A percentile compares a stretch with the other conserved stretches of the same genome.
Evolutionary conservation across 2,113 vertebrate genomes (phyloP).

Genomic region (Centropristis striata): DNA sequence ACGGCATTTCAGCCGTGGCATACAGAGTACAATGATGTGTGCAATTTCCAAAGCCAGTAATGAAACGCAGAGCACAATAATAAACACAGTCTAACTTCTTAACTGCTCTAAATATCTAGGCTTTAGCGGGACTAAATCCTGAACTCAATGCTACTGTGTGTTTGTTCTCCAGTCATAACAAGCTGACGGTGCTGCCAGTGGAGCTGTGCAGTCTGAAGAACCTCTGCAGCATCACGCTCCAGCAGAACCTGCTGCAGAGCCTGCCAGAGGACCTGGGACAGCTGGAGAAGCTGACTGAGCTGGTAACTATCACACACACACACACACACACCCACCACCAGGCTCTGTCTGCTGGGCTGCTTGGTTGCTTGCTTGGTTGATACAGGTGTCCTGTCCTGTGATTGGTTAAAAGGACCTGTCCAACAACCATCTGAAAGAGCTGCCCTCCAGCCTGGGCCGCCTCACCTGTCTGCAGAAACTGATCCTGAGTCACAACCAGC

Average conservation of each 20-base stretch:
- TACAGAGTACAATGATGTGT: too few relatives aligned
- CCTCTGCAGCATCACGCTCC: slow-evolving; percentile 89
- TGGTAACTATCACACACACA: slow-evolving; percentile 83
- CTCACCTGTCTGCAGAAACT: slow-evolving; percentile 88
- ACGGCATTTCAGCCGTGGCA: too few relatives aligned
- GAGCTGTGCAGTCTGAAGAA: slow-evolving; percentile 87
- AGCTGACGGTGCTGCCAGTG: slow-evolving; percentile 87
- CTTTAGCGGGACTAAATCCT: too few relatives aligned
- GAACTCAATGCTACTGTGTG: not conserved
- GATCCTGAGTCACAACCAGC: slow-evolving; percentile 89
- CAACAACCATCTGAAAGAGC: slow-evolving; percentile 86
- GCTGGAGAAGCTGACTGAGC: slow-evolving; percentile 88
- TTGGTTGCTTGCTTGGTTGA: slow-evolving; percentile 21
- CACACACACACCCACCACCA: too few relatives aligned
- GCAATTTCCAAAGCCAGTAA: too few relatives aligned
- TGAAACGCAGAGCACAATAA: too few relatives aligned
- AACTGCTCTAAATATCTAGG: too few relatives aligned
- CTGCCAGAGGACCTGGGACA: slow-evolving; percentile 90
- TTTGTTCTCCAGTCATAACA: slow-evolving; percentile 90
- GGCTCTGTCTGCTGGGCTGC: not conserved
- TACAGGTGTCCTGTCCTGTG: not conserved
- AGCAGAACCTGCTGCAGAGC: slow-evolving; percentile 90
- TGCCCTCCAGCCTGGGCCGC: slow-evolving; percentile 87
- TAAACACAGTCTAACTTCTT: too few relatives aligned
- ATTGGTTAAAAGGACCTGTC: slow-evolving; percentile 89